Percentiles rank a stretch among this genome's conserved stretches.
These are phyloP conservation scores for Condylostylus longicornis DNA, from an alignment of 1,140 invertebrate species.

Conservation along the genomic window DNA sequence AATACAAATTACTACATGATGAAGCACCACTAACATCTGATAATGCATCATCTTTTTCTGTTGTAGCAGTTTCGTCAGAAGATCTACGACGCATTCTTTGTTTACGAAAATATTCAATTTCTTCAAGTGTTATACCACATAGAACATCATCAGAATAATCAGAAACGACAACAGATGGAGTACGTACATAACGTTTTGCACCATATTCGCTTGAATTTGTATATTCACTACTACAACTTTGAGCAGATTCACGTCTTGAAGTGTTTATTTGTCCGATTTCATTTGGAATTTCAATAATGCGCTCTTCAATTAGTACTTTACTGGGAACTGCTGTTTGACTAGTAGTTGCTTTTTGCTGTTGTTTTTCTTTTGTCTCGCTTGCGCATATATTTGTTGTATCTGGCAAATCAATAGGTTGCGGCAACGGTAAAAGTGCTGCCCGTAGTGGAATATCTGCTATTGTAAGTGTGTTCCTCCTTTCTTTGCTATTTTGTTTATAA, in stretches of 20 bases:
- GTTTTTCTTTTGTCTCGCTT: slow-evolving; percentile 13
- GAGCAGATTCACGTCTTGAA: slow-evolving; percentile 25
- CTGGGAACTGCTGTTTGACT: slow-evolving; percentile 15
- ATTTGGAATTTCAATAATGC: slow-evolving; percentile 18
- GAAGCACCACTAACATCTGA: slow-evolving; percentile 45
- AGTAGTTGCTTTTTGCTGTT: background rate
- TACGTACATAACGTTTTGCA: slow-evolving; percentile 44
- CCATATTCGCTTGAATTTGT: slow-evolving; percentile 11
- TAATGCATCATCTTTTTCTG: slow-evolving; percentile 22
- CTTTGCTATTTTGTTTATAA: slow-evolving; percentile 2
- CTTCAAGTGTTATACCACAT: slow-evolving; percentile 46
- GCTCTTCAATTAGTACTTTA: slow-evolving; percentile 28
- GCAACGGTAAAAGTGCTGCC: slow-evolving; percentile 22
- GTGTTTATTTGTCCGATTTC: slow-evolving; percentile 3
- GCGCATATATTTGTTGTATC: slow-evolving; percentile 11
- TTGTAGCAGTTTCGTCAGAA: slow-evolving; percentile 17
- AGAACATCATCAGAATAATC: slow-evolving; percentile 63
- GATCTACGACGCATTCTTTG: slow-evolving; percentile 30
- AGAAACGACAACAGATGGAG: slow-evolving; percentile 67
- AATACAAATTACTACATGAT: slow-evolving; percentile 46
- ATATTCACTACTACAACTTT: slow-evolving; percentile 19
- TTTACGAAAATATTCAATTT: slow-evolving; percentile 45
- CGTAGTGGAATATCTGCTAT: slow-evolving; percentile 26
- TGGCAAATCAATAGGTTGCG: slow-evolving; percentile 25
- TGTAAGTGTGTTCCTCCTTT: slow-evolving; percentile 25